Conservation (phyloP, 2,113 vertebrate species). For the Litocranius walleri region DNA sequence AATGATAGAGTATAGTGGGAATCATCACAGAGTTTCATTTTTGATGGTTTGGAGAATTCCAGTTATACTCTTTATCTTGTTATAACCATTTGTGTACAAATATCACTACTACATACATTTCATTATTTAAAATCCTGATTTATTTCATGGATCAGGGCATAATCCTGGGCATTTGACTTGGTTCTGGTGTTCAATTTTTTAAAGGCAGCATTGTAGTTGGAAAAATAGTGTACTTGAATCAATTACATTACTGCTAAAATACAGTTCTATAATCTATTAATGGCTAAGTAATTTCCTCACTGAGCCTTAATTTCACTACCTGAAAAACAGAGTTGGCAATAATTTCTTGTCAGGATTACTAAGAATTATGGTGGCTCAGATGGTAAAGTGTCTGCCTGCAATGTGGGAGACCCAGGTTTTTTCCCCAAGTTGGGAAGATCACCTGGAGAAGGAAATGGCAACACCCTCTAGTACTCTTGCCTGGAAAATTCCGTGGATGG, state of each 20-base stretch:
- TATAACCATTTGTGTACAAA: background rate
- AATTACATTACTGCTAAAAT: background rate
- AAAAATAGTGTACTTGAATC: background rate
- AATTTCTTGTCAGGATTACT: background rate
- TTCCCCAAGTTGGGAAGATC: background rate
- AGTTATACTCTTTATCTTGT: background rate
- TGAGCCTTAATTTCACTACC: background rate
- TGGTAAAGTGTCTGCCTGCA: background rate
- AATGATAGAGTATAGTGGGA: background rate
- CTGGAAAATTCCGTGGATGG: background rate
- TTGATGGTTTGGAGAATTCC: background rate
- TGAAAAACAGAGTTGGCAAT: background rate
- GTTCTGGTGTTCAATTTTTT: background rate
- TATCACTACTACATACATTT: background rate
- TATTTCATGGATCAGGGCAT: background rate
- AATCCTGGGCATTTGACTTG: background rate
- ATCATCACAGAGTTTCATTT: background rate
- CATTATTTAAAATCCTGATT: background rate
- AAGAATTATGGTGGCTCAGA: background rate
- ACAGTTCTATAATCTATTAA: background rate
- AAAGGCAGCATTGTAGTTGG: background rate
- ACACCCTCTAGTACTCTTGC: background rate
- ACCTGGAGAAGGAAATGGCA: background rate
- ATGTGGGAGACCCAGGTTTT: background rate
- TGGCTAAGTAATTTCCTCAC: background rate